Evolutionary conservation across 2,888 invertebrate species (phyloP), one percentile per base, ranked within the genome.

Genomic region (Calameuta filiformis): DNA sequence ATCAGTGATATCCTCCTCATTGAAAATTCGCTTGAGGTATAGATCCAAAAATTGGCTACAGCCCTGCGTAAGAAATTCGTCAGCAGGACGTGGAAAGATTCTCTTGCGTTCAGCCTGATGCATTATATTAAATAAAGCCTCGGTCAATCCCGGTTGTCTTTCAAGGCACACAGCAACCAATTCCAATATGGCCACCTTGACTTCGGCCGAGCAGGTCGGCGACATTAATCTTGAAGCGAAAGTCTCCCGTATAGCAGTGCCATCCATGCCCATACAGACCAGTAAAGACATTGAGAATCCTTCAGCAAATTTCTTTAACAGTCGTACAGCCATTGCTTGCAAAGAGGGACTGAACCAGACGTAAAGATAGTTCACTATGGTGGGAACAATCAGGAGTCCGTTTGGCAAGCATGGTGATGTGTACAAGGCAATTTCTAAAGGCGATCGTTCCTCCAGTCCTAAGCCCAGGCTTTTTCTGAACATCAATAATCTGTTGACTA

Each of bases 261-360:
- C 93, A 79, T 94, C 93, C 88, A 92, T 92, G 23, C 94, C 94
- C 87, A 94, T 92, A 86, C 94, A 94, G 11, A 94, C 94, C 73
- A 94, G 88, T 30, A 94, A 88, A 0, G 94, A 94, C 92, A 94
- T 93, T 0, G 93, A 93, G 71, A 93, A 93, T 74, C 92, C 93
- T 92, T 91, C 86, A 40, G 94, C 94, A 77, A 94, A 92, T 83
- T 93, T 92, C 80, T 93, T 93, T 37, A 94, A 84, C 15, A 94
- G 86, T 73, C 93, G 90, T 3, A 94, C 92, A 1, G 94, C 93
- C 86, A 94, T 91, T 11, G 93, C 93, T 31, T 94, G 93, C 31
- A 94, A 88, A 23, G 92, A 89, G 3, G 93, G 93, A 84, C 93
- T 94, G 82, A 94, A 93, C 85, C 93, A 91, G 76, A 94, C 94